Percentiles rank a stretch among this genome's conserved stretches.
phyloP scores from a whole-genome alignment of 2,888 invertebrate species.

The Gandaritis pyraliata region DNA sequence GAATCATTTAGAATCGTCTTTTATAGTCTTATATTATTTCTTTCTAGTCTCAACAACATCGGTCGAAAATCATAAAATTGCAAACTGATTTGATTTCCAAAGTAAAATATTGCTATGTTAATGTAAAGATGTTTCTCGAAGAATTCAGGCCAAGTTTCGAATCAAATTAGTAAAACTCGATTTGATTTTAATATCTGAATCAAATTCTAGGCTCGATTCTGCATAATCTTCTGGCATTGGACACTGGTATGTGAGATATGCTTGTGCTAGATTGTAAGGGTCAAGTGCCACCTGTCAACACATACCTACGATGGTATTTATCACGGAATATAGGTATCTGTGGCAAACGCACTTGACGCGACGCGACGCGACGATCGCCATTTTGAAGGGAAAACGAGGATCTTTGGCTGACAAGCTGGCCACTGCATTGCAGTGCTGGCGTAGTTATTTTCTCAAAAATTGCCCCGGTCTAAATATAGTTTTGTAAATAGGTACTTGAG shows the following conservation, averaged over 20 bases:
- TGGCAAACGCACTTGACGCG: no score
- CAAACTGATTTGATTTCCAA: background rate
- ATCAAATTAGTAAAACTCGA: conserved; percentile 29
- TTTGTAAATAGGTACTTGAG: no score
- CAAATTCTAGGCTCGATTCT: conserved; percentile 31
- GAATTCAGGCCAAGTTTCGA: conserved; percentile 32
- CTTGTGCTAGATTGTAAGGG: conserved; percentile 14
- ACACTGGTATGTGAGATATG: conserved; percentile 30
- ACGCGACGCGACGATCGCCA: no score
- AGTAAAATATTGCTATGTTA: background rate
- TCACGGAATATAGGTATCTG: no score
- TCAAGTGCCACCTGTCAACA: conserved; percentile 18
- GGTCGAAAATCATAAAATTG: background rate
- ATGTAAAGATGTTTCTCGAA: conserved; percentile 21
- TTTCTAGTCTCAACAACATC: background rate
- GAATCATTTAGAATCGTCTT: no score
- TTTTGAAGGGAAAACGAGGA: no score
- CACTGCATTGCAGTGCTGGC: no score
- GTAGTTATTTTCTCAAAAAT: no score
- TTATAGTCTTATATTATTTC: background rate
- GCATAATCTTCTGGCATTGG: conserved; percentile 31
- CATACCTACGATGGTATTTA: no score
- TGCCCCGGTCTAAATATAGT: no score
- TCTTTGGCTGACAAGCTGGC: no score
- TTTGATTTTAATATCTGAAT: conserved; percentile 33